Evolutionary conservation across 1,140 invertebrate species (phyloP).

Genomic region (Zaprionus camerounensis): DNA sequence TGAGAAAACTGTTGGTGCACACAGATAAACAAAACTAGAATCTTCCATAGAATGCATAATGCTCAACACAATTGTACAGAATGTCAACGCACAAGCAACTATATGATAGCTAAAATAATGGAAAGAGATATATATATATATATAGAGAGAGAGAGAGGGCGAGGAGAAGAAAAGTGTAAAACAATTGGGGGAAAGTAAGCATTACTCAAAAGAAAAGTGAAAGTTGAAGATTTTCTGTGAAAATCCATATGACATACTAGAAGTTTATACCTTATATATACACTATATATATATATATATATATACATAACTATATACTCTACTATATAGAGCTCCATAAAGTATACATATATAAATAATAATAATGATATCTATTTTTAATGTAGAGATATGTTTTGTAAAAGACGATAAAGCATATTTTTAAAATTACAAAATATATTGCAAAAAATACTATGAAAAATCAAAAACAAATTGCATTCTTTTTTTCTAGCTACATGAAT

Average conservation of each 20-base stretch:
- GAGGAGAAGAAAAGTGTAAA: conserved; percentile 38
- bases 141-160: conserved; percentile 8
- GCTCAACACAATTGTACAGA: conserved; percentile 57
- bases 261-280: conserved; percentile 78
- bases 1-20: conserved; percentile 35
- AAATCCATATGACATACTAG: conserved; percentile 79
- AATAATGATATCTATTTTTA: conserved; percentile 67
- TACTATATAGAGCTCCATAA: conserved; percentile 71
- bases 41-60: conserved; percentile 71
- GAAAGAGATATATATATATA: conserved; percentile 15
- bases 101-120: conserved; percentile 5
- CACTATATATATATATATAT: conserved; percentile 64
- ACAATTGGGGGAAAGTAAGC: conserved; percentile 72
- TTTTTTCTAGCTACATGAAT: conserved; percentile 10
- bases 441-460: conserved; percentile 38
- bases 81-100: conserved; percentile 45
- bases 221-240: conserved; percentile 83
- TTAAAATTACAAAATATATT: conserved; percentile 72
- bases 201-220: conserved; percentile 65
- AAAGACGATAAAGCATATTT: conserved; percentile 79
- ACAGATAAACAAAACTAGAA: conserved; percentile 36
- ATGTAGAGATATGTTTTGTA: conserved; percentile 82
- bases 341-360: conserved; percentile 50
- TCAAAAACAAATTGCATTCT: conserved; percentile 40
- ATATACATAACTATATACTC: conserved; percentile 37